These are phyloP conservation scores for Crioceris asparagi DNA, from an alignment of 2,888 invertebrate genomes.

Conservation along the genomic window DNA sequence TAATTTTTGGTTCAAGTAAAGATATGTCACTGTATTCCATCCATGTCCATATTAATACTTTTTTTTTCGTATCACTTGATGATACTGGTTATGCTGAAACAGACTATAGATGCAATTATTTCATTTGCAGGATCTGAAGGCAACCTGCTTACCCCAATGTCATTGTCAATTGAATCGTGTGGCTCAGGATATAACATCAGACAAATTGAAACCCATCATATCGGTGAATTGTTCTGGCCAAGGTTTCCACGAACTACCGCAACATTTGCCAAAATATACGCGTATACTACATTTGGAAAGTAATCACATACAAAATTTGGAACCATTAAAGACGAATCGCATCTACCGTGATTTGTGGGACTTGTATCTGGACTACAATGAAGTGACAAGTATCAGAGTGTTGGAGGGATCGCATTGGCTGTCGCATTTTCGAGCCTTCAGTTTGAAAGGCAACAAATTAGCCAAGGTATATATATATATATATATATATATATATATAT, in stretches of 20 bases:
- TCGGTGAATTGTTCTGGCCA: slow-evolving; percentile 56
- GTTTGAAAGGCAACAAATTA: slow-evolving; percentile 61
- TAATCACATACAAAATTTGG: slow-evolving; percentile 52
- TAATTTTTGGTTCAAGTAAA: no score
- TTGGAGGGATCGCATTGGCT: slow-evolving; percentile 74
- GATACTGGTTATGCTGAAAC: no score
- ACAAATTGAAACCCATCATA: slow-evolving; percentile 44
- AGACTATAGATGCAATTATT: no score
- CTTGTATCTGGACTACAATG: slow-evolving; percentile 67
- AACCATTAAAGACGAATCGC: slow-evolving; percentile 51
- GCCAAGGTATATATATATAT: slow-evolving; percentile 46
- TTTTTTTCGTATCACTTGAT: no score
- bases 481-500: not conserved
- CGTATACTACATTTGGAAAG: slow-evolving; percentile 53
- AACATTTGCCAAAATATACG: slow-evolving; percentile 51
- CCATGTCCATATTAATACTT: no score
- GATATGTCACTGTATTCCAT: no score
- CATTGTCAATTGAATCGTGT: slow-evolving; percentile 54
- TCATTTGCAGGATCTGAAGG: slow-evolving; percentile 23
- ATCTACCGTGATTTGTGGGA: slow-evolving; percentile 57
- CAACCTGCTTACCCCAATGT: slow-evolving; percentile 52
- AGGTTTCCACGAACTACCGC: slow-evolving; percentile 48
- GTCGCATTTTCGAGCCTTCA: slow-evolving; percentile 64
- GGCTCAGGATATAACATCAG: slow-evolving; percentile 39
- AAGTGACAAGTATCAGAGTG: slow-evolving; percentile 52